Evolutionary conservation across 35 echinoderm and acorn worm genomes (phyloP), one percentile per base, ranked within the genome.

Genomic region (Nesometra sesokonis): DNA sequence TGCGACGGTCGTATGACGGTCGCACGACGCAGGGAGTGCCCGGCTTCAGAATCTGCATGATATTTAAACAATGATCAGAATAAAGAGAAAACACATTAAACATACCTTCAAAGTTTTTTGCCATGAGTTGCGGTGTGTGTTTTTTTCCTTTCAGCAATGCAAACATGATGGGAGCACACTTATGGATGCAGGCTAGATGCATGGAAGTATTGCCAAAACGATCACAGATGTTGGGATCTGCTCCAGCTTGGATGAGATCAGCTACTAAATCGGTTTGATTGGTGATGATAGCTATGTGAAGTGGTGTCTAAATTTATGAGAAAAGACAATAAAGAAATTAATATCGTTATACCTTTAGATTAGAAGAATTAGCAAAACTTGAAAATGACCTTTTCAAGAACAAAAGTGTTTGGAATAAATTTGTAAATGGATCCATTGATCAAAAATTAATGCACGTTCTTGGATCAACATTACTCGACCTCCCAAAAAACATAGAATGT

Each of bases 221-320:
- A 84, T 99, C 96, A 2, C 93, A 87, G 31, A 94, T 90, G 37
- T 99, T 99, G 4, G 87, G 87, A 81, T 99, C 89, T 4, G 92
- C 87, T 17, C 96, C 90, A 17, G 88, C 84, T 32, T 94, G 87
- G 21, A 94, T 76, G 39, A 99, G 85, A 7, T 94, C 47, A 0
- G 89, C 77, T 17, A 88, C 91, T 0, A 94, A 81, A 23, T 92
- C 92, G 29, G 87, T 37, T 29, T 99, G 89, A 29, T 91, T 90
- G 34, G 93, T 99, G 17, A 99, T 99, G 40, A 87, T 90, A 0
- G 96, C 96, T 17, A 99, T 31, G 82, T 99, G 96, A 0, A 99
- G 88, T 31, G 96, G 96, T 17, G 96, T 99, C 96, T 99, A 35
- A 21, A 83, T 5, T 30, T 30, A 32, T 13, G n/a, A 32, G 32